Percentiles rank a stretch among this genome's conserved stretches.
These are phyloP conservation scores for Strigops habroptila DNA, from an alignment of 2,113 vertebrate species.

Conservation along the genomic window DNA sequence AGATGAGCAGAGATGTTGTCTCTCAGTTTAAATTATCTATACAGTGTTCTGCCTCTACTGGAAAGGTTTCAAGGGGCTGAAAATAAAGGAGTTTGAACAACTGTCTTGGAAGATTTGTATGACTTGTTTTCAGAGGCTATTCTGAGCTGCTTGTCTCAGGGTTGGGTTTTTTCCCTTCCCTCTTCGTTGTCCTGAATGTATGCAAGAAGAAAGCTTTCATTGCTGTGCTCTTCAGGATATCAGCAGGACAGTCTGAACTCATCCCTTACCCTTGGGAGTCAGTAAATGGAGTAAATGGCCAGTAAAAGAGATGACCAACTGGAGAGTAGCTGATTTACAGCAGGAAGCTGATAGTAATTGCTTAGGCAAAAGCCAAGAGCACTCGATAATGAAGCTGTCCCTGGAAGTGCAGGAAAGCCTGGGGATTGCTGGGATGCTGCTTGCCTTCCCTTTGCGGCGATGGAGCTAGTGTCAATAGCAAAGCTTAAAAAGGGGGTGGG, in stretches of 20 bases:
- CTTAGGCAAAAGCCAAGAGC: neutral
- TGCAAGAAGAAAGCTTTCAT: neutral
- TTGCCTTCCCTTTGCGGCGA: neutral
- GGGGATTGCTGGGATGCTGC: neutral
- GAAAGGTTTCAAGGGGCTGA: neutral
- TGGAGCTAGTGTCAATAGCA: neutral
- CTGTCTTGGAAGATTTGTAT: neutral
- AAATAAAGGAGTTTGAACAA: neutral
- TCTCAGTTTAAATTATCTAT: neutral
- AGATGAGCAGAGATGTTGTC: neutral
- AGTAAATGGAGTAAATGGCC: constrained; percentile 24
- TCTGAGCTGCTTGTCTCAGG: neutral
- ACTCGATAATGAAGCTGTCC: neutral
- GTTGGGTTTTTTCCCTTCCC: neutral
- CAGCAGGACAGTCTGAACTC: neutral
- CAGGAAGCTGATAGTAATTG: constrained; percentile 45
- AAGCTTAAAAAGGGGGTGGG: neutral
- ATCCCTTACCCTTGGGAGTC: constrained; percentile 20
- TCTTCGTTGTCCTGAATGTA: neutral
- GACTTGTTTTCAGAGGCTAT: neutral
- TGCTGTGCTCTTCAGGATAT: neutral
- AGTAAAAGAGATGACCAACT: constrained; percentile 4
- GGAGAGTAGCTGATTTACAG: constrained; percentile 37
- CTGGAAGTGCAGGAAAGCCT: neutral
- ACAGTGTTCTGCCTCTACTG: neutral